Conservation (phyloP, 1,140 invertebrate genomes). For the Sitobion miscanthi region DNA sequence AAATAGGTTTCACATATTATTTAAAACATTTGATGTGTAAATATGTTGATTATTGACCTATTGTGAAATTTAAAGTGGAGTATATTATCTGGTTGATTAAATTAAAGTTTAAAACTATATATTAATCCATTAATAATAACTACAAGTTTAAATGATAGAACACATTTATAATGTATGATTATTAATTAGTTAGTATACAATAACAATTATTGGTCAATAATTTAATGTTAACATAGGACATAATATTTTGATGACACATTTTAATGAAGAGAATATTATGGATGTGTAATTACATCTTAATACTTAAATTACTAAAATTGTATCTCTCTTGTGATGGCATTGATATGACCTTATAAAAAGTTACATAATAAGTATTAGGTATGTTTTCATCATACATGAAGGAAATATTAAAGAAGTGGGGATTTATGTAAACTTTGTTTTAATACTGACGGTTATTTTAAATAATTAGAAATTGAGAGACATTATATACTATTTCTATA, state of each 20-base stretch:
- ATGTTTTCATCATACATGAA: background rate
- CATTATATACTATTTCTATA: background rate
- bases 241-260: background rate
- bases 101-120: background rate
- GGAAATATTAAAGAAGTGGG: background rate
- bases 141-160: background rate
- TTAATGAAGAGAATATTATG: background rate
- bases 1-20: background rate
- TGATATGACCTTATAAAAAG: conserved; percentile 16
- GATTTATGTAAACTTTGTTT: background rate
- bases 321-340: background rate
- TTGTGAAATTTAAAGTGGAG: conserved; percentile 19
- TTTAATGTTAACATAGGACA: conserved; percentile 22
- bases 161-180: background rate
- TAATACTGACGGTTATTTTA: background rate
- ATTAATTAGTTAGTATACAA: background rate
- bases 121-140: conserved; percentile 11
- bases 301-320: background rate
- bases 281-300: background rate
- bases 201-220: conserved; percentile 8
- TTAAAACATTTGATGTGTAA: conserved; percentile 3
- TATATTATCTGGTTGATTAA: background rate
- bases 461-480: background rate
- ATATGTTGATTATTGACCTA: conserved; percentile 27
- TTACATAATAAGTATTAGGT: background rate